Evolutionary conservation across 2,888 invertebrate species (phyloP), one percentile per base, ranked within the genome.

Genomic region (Eupeodes latifasciatus): DNA sequence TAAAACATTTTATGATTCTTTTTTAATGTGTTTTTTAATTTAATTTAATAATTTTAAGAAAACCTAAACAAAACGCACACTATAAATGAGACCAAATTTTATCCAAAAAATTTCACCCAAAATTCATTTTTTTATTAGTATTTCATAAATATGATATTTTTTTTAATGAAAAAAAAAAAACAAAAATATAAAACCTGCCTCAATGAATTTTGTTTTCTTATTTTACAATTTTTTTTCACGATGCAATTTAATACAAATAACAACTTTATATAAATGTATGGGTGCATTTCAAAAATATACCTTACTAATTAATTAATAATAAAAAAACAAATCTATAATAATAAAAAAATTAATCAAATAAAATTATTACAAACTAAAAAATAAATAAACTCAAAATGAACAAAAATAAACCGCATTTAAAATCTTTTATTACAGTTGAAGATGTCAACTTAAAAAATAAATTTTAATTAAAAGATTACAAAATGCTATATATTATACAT

Each of bases 401-500:
- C 72, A 83, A 78, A 83, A 44, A 76, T 71, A 80, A 74, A 62
- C 76, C 76, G 84, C 85, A 88, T 85, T 88, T 88, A 88, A 88
- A 55, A 67, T 88, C 78, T 85, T 62, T 64, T 78, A 78, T 81
- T 71, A 72, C 14, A 55, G 88, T 88, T 88, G 85, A 85, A 53
- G 67, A 78, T 66, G 59, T 88, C 88, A 88, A 88, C 88, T 77
- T 64, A 88, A 85, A 88, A 27, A 85, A 81, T 62, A 72, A 81
- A 88, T 75, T 84, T 79, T 57, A 66, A 75, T 64, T 75, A 59
- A 36, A 75, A 59, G 27, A 88, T 81, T 84, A 84, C 62, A 62
- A 88, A 77, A 88, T 75, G 88, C 85, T 88, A 88, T 88, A 88
- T 88, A 88, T 88, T 89, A 89, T 89, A 89, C 85, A 89, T 89